phyloP scores from a whole-genome alignment of 2,113 vertebrate species.

The Tragelaphus buxtoni region DNA sequence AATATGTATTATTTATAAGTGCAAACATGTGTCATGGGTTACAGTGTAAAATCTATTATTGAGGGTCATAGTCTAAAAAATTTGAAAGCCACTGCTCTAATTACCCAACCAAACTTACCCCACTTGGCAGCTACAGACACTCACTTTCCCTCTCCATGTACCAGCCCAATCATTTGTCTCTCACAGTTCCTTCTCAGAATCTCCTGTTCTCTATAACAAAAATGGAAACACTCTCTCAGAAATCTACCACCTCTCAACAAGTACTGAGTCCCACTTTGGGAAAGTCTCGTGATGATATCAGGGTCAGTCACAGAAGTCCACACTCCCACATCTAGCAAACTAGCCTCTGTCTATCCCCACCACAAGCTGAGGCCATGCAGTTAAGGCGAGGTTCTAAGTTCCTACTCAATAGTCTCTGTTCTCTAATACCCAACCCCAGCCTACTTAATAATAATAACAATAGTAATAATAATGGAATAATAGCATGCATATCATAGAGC shows the following conservation, averaged over 20 bases:
- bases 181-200: background rate
- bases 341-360: background rate
- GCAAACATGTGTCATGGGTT: background rate
- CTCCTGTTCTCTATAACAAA: background rate
- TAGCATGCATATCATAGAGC: background rate
- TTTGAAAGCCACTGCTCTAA: background rate
- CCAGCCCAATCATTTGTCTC: background rate
- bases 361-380: background rate
- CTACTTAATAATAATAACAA: background rate
- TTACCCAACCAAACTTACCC: background rate
- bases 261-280: background rate
- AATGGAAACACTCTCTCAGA: constrained; percentile 25
- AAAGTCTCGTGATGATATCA: background rate
- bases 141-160: background rate
- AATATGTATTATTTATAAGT: background rate
- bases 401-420: background rate
- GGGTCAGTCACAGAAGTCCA: background rate
- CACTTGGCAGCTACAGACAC: background rate
- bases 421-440: background rate
- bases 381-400: background rate
- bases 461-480: background rate
- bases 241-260: background rate
- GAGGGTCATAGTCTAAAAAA: background rate
- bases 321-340: background rate
- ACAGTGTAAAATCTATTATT: background rate